A percentile compares a stretch with the other conserved stretches of the same genome.
Evolutionary conservation across 1,140 invertebrate genomes (phyloP).

Genomic region (Ostrea denselamellosa): DNA sequence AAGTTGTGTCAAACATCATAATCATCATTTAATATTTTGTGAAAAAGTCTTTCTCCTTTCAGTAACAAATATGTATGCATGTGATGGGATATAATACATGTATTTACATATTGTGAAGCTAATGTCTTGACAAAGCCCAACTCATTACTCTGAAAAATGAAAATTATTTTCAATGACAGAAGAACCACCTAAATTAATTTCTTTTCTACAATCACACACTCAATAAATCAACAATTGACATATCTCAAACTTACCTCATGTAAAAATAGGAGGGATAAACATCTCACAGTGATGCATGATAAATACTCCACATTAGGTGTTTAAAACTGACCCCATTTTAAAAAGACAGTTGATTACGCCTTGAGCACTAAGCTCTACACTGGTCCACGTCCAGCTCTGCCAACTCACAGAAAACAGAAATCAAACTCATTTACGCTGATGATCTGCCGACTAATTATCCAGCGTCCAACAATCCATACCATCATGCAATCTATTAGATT

Average conservation of each 20-base stretch:
- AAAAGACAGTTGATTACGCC: slow-evolving; percentile 41
- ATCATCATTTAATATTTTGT: too few species aligned
- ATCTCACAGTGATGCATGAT: slow-evolving; percentile 24
- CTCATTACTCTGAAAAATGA: background rate
- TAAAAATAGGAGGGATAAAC: slow-evolving; percentile 10
- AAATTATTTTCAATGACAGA: background rate
- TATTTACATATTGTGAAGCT: background rate
- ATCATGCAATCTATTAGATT: slow-evolving; percentile 40
- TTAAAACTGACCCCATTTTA: slow-evolving; percentile 42
- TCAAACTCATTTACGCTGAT: slow-evolving; percentile 44
- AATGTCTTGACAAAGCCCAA: background rate
- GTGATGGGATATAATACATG: background rate
- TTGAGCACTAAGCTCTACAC: slow-evolving; percentile 26
- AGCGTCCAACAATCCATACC: slow-evolving; percentile 36
- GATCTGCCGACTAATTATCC: slow-evolving; percentile 41
- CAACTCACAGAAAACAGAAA: slow-evolving; percentile 38
- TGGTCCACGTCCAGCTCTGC: slow-evolving; percentile 1
- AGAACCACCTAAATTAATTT: background rate
- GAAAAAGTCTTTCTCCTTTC: background rate
- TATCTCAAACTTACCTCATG: slow-evolving; percentile 13
- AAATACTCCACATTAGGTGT: slow-evolving; percentile 36
- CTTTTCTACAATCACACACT: background rate
- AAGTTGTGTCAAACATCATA: background rate
- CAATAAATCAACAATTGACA: background rate
- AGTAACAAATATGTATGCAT: background rate